A percentile compares a stretch with the other conserved stretches of the same genome.
Conservation (phyloP, 2,888 invertebrate genomes). For the Leptinotarsa haldemani region DNA sequence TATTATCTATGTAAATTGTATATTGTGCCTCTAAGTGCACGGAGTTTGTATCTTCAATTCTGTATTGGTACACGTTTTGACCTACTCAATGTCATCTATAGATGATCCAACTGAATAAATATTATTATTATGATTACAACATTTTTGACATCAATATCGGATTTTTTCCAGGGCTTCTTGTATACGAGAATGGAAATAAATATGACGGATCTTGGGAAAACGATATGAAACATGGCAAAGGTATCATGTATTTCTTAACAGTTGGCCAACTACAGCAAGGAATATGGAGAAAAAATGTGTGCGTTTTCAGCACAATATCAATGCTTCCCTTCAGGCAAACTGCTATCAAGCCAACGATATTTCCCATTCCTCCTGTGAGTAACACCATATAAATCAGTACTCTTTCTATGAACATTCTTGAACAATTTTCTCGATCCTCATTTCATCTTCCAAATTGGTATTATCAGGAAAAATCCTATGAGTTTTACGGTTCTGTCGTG, state of each 20-base stretch:
- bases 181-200: conserved; percentile 70
- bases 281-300: conserved; percentile 71
- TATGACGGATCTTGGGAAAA: conserved; percentile 75
- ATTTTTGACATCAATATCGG: too few species aligned
- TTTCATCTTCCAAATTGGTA: background rate
- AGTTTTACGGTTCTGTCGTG: too few species aligned
- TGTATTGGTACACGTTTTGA: too few species aligned
- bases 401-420: too few species aligned
- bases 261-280: conserved; percentile 77
- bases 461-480: too few species aligned
- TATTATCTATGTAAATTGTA: too few species aligned
- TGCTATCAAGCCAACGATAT: conserved; percentile 44
- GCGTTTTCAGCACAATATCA: conserved; percentile 69
- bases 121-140: too few species aligned
- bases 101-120: too few species aligned
- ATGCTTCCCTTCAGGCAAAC: conserved; percentile 72
- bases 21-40: too few species aligned
- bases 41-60: too few species aligned
- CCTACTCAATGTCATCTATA: too few species aligned
- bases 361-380: conserved; percentile 46
- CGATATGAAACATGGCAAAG: conserved; percentile 72
- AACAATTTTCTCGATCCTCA: background rate
- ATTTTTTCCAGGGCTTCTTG: conserved; percentile 52
- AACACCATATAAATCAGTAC: background rate
- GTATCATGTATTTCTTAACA: conserved; percentile 70